Evolutionary conservation across 2,888 invertebrate genomes (phyloP), one percentile per base, ranked within the genome.

Genomic region (Nowickia ferox): DNA sequence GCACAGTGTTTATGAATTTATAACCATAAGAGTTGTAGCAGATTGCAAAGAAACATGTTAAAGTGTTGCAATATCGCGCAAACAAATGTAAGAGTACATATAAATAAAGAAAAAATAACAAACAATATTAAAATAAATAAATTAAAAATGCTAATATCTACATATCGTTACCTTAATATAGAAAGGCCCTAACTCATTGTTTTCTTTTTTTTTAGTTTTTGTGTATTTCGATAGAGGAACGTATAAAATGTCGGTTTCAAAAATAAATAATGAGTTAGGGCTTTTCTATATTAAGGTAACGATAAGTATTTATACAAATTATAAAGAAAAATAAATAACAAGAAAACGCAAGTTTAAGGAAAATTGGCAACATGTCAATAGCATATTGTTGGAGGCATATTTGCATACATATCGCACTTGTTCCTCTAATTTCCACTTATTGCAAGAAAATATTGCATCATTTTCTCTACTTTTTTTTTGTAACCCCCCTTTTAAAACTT

Each of bases 11-110:
- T 51, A 42, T 63, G 61, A n/a, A 48, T 80, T 75, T 69, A 65
- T 66, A 57, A 42, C 48, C 69, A 71, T 59, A 71, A 82, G 65
- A 61, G 57, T 84, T 74, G 81, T 63, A 63, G 66, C 59, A 74
- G 63, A 61, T 83, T 59, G 72, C 59, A 61, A 55, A 84, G 79
- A 84, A 85, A 44, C 61, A 57, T 19, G 74, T 84, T 77, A 68
- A 51, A 68, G 46, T 71, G 61, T 11, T 75, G 81, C 59, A 69
- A 68, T 81, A 53, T 61, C 44, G 48, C 44, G 48, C 42, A 74
- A 53, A 44, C 66, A 80, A 57, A 65, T 80, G 57, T 57, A 15
- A n/a, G n/a, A 87, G 86, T 78, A 83, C 69, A 86, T 83, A 78
- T 46, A 74, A 83, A 80, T 53, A 69, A 71, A 82, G 68, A 75